Evolutionary conservation across 2,797 vertebrate genomes (phyloP), one percentile per base, ranked within the genome.

Genomic region (Knipowitschia caucasica): DNA sequence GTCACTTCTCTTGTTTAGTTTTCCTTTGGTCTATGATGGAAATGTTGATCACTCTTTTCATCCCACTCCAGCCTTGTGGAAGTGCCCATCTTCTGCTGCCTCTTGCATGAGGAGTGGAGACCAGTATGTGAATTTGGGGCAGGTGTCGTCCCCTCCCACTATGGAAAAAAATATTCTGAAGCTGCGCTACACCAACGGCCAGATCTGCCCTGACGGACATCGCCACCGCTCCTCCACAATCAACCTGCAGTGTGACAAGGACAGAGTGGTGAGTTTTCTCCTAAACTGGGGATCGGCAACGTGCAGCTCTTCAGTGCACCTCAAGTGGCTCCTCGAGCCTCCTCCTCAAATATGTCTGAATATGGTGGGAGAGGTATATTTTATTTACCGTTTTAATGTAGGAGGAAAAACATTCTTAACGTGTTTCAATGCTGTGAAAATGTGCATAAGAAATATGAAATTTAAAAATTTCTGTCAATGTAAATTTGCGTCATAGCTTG

Each of bases 161-260:
- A 80, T 77, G 91, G 89, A 89, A 18, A 65, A 71, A 0, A 71
- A 71, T 0, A n/a, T 88, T 14, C 82, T 91, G 53, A 34, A 92
- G 53, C 83, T 99, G 49, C 87, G 78, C 59, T 99, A 99, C 12
- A 67, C 69, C 10, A 87, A 92, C 0, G 95, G 96, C 0, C 80
- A 92, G 9, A 14, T 3, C 7, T 99, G 96, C 71, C 88, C 92
- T 0, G 89, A 91, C 18, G 38, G 68, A 8, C 75, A 55, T 21
- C 85, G 91, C 56, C 94, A 74, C 2, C 92, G 63, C 70, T 93
- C 82, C 27, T 93, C 92, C 62, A 86, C 89, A 74, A 88, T 99
- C 72, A 92, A 91, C 47, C 92, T 98, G 59, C 87, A 85, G 66
- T 99, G 96, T 66, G 91, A 92, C 39, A 86, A 79, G 72, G 90